Percentiles rank a stretch among this genome's conserved stretches.
phyloP scores from a whole-genome alignment of 2,797 vertebrate species.

The Simalia tracyae region DNA sequence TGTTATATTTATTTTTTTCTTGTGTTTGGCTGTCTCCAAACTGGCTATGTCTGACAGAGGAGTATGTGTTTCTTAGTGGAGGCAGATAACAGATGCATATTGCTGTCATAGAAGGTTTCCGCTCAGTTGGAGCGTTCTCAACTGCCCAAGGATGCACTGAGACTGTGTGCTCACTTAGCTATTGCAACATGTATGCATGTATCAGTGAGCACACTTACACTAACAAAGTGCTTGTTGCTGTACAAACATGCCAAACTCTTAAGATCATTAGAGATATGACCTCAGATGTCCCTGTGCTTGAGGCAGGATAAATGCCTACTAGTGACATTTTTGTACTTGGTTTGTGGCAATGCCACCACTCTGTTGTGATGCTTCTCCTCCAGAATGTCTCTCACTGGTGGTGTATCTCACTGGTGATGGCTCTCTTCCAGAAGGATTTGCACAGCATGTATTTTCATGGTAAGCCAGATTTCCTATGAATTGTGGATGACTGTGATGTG shows the following conservation, averaged over 20 bases:
- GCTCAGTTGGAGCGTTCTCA: conserved; percentile 16
- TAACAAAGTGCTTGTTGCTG: not conserved
- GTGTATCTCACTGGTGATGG: not conserved
- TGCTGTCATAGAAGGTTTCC: conserved; percentile 32
- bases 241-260: not conserved
- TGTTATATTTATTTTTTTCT: conserved; percentile 47
- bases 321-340: not conserved
- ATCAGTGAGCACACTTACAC: not conserved
- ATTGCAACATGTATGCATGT: not conserved
- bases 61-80: conserved; percentile 1
- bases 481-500: not conserved
- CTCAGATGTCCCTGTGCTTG: not conserved
- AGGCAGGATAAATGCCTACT: not conserved
- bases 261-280: not conserved
- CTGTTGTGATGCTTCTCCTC: not conserved
- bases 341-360: not conserved
- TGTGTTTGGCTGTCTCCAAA: conserved; percentile 45
- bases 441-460: not conserved
- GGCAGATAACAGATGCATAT: not conserved
- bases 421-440: not conserved
- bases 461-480: not conserved
- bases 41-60: conserved; percentile 24
- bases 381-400: not conserved
- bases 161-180: not conserved
- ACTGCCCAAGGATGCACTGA: not conserved